Evolutionary conservation across 1,140 invertebrate species (phyloP), one percentile per base, ranked within the genome.

Genomic region (Akabosia matsudoensis): DNA sequence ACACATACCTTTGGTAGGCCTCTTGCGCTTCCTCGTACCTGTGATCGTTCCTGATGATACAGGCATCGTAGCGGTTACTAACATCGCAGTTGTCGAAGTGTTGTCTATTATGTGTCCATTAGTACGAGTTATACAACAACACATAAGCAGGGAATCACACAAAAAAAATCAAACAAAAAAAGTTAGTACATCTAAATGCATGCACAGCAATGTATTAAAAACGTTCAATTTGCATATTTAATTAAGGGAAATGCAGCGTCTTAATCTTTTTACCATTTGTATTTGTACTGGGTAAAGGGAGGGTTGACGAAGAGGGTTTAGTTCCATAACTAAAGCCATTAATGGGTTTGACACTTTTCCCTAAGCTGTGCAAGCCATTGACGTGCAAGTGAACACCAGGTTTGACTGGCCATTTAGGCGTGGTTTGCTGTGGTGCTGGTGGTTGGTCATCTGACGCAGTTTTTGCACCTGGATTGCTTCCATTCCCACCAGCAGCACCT

Each of bases 331-430:
- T 77, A 72, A 82, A 82, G 26, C 81, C 82, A 67, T 81, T 81
- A 10, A 82, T 80, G 33, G 82, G 80, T 74, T 78, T 84, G 73
- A 79, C 82, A 61, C 82, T 80, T 75, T 82, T 80, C 16, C 84
- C 84, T 61, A 91, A 86, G 78, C 88, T 89, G 82, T 90, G 88
- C 76, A 89, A 87, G 81, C 89, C 90, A 86, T 93, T 94, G 45
- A 94, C 91, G 85, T 95, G 93, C 61, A 81, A 70, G 75, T 95
- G 87, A 56, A 95, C 93, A 33, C 93, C 94, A 0, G 93, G 93
- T 82, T 93, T 91, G 75, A 95, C 85, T 31, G 94, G 93, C 93
- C 93, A 96, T 82, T 93, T 92, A 79, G 84, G 85, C 80, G 85
- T 84, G 76, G 79, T 83, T 78, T 79, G 83, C 75, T 79, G 83